Percentiles rank a stretch among this genome's conserved stretches.
Evolutionary conservation across 2,888 invertebrate genomes (phyloP).

Genomic region (Leptinotarsa peninsularis): DNA sequence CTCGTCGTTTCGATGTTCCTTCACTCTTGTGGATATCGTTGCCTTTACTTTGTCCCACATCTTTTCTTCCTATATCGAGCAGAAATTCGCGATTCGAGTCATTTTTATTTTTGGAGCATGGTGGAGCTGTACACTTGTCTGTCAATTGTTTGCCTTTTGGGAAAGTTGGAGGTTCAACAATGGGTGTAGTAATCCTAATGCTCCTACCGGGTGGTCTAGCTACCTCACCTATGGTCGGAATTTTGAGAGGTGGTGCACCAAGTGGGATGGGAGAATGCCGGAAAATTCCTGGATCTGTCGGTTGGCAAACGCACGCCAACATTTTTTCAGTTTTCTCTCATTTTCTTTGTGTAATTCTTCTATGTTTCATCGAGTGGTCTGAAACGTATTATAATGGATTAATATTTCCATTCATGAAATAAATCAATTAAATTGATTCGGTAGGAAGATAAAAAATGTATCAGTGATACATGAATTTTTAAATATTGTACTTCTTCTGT

Average conservation of each 20-base stretch:
- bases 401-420: background rate
- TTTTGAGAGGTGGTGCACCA: constrained; percentile 64
- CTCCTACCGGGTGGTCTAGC: constrained; percentile 56
- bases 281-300: constrained; percentile 71
- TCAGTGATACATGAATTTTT: too few relatives aligned
- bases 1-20: constrained; percentile 5
- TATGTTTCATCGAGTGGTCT: constrained; percentile 8
- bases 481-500: too few relatives aligned
- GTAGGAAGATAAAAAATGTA: too few relatives aligned
- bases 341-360: background rate
- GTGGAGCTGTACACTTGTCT: constrained; percentile 12
- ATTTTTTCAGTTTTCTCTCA: constrained; percentile 60
- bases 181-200: constrained; percentile 50
- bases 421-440: background rate
- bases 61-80: background rate
- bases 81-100: background rate
- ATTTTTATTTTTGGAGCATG: background rate
- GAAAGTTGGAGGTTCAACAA: constrained; percentile 52
- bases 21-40: background rate
- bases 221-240: constrained; percentile 52
- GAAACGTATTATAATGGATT: constrained; percentile 11
- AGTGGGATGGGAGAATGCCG: constrained; percentile 70
- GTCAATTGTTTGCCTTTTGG: too few relatives aligned
- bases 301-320: constrained; percentile 78
- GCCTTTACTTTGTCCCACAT: background rate